Evolutionary conservation across 1,140 invertebrate genomes (phyloP).

Genomic region (Nixonia krombeini): DNA sequence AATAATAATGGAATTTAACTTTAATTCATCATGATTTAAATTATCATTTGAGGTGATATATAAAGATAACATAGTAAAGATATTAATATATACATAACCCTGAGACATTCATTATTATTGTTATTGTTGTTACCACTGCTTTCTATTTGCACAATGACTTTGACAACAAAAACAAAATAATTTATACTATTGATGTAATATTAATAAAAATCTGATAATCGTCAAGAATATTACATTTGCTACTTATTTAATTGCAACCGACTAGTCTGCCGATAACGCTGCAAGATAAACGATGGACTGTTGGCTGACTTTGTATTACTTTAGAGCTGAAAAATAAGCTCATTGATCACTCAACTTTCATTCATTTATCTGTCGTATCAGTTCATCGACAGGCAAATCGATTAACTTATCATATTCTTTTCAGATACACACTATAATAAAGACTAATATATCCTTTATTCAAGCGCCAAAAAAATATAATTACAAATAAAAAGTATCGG

Average conservation of each 20-base stretch:
- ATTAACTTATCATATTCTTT: background rate
- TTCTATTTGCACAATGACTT: no score
- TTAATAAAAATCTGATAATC: background rate
- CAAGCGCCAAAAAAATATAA: conserved; percentile 5
- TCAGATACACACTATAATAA: background rate
- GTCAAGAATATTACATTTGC: background rate
- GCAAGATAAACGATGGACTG: background rate
- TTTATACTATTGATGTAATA: no score
- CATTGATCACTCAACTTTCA: background rate
- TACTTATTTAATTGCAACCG: background rate
- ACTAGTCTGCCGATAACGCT: background rate
- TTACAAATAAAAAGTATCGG: no score
- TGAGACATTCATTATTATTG: conserved; percentile 1
- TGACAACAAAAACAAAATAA: no score
- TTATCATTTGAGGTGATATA: background rate
- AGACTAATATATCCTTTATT: conserved; percentile 9
- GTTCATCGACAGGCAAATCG: background rate
- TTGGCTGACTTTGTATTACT: no score
- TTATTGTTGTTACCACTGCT: no score
- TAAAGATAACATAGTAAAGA: background rate
- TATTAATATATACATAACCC: conserved; percentile 6
- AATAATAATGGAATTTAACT: no score
- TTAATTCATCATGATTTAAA: no score
- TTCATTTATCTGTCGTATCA: background rate
- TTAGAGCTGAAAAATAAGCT: no score